These are phyloP conservation scores for Microplitis demolitor DNA, from an alignment of 1,140 invertebrate species.

Conservation along the genomic window DNA sequence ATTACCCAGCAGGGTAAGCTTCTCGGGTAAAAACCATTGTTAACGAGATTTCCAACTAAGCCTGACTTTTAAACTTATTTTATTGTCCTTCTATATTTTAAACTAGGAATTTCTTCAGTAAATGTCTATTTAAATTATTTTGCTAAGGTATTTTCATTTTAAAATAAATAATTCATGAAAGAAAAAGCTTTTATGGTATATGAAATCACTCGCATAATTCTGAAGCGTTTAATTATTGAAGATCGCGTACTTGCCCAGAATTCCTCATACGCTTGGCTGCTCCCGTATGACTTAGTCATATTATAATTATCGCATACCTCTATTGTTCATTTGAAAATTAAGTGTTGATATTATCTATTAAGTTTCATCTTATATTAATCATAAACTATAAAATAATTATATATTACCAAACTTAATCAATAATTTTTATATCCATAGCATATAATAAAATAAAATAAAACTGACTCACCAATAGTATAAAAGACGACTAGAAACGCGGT, in stretches of 20 bases:
- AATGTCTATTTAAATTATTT: not conserved
- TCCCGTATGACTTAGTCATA: not conserved
- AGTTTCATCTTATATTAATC: not conserved
- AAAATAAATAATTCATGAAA: not conserved
- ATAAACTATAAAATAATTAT: not conserved
- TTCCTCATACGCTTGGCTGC: slow-evolving; percentile 14
- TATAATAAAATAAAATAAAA: slow-evolving; percentile 2
- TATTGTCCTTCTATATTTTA: not conserved
- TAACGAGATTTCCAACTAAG: slow-evolving; percentile 24
- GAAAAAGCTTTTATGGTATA: not conserved
- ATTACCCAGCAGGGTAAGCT: slow-evolving; percentile 10
- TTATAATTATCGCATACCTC: not conserved
- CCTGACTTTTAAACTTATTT: slow-evolving; percentile 7
- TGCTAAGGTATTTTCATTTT: not conserved
- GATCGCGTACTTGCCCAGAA: slow-evolving; percentile 14
- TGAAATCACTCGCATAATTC: slow-evolving; percentile 2
- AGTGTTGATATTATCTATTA: not conserved
- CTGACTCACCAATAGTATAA: slow-evolving; percentile 48
- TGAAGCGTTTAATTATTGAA: slow-evolving; percentile 12
- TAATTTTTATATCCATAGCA: not conserved
- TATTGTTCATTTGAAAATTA: not conserved
- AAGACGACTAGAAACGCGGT: slow-evolving; percentile 43
- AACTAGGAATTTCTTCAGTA: not conserved
- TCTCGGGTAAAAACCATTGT: slow-evolving; percentile 20
- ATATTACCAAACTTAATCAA: not conserved